Base-by-base conservation (phyloP, 1,140 invertebrate species). In the Rhynchophorus ferrugineus region DNA sequence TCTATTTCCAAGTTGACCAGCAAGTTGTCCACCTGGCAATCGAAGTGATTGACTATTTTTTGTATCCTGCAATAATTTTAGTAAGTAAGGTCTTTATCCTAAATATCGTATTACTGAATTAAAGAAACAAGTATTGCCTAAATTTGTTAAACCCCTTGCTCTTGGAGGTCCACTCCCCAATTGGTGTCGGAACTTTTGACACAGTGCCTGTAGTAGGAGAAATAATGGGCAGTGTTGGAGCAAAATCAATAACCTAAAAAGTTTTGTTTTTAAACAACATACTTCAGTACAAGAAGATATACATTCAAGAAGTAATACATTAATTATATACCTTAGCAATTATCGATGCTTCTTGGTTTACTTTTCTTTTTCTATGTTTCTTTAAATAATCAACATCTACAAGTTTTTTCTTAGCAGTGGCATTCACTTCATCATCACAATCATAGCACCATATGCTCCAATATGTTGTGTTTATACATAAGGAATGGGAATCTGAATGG, bases 91-190 rank as follows among this genome's bases (percentile, higher is more conserved):
- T 11, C 91, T 94, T 68, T 91, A 89, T 16, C 83, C 85, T 49
- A 96, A 73, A 69, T 86, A 89, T 69, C 97, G 94, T 74, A 96
- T 80, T 3, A 96, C 90, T 34, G 92, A 88, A 76, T 97, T 97
- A 63, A 95, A 95, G 74, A 95, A 98, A 70, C 94, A 97, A 1
- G 93, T 96, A 67, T 96, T 95, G 49, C 94, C 93, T 68, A 96
- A 74, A 78, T 97, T 96, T 24, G 71, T 70, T 42, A 93, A 71
- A 9, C 89, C 89, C 73, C 79, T 71, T 0, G 80, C 77, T 13
- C 79, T 66, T 0, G 75, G 75, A 49, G 78, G 63, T 13, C 58
- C 57, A 42, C 45, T 36, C 19, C 39, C 17, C 13, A 1, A n/a
- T n/a, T 14, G 51, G 14, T 6, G 19, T 24, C 22, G 13, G 9